These are phyloP conservation scores for Hippocampus comes DNA, from an alignment of 2,113 vertebrate species.

Conservation along the genomic window DNA sequence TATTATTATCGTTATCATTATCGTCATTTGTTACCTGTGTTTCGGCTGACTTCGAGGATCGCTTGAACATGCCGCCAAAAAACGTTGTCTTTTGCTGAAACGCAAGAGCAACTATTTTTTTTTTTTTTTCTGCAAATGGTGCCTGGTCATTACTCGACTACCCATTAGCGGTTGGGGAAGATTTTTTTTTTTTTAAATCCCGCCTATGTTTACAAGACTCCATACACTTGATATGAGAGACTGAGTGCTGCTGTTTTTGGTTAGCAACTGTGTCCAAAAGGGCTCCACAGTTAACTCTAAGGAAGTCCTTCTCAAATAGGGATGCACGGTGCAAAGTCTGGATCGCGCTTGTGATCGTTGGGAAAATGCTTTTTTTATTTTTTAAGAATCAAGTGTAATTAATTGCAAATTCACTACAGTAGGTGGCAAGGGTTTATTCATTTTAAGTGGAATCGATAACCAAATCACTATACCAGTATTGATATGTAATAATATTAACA, in stretches of 20 bases:
- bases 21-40: background rate
- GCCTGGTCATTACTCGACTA: background rate
- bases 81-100: conserved; percentile 43
- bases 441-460: too few species aligned
- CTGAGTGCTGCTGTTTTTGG: background rate
- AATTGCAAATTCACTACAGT: too few species aligned
- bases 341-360: too few species aligned
- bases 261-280: background rate
- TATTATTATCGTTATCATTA: background rate
- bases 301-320: too few species aligned
- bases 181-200: background rate
- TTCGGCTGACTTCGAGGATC: conserved; percentile 32
- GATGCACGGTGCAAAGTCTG: too few species aligned
- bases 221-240: background rate
- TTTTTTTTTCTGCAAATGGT: background rate
- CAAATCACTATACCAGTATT: too few species aligned
- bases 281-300: too few species aligned
- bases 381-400: too few species aligned
- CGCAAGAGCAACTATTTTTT: background rate
- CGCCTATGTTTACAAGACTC: background rate
- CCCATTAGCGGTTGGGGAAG: too few species aligned
- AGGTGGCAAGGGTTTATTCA: too few species aligned
- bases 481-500: too few species aligned
- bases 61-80: conserved; percentile 60
- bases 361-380: too few species aligned